Evolutionary conservation across 1,140 invertebrate species (phyloP), one percentile per base, ranked within the genome.

Genomic region (Drosophila mauritiana): DNA sequence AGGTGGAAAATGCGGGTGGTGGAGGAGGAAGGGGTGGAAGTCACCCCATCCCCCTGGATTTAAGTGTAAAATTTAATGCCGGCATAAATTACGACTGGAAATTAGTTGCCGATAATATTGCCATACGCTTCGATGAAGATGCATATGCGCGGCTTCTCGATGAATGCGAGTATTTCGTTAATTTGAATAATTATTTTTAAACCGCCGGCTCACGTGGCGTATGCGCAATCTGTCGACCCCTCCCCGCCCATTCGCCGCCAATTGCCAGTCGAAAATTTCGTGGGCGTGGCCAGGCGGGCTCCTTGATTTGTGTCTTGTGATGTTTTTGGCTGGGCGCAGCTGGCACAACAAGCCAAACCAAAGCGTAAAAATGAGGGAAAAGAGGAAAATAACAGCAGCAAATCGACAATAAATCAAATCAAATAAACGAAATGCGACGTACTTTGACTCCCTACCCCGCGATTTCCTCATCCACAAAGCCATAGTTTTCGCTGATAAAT

Each of bases 401-500:
- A 55, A 69, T 69, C 59, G 72, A 81, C 64, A 78, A 85, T 85
- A 85, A 85, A 78, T 85, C 78, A 85, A 82, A 82, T 52, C 48
- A 81, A 80, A 78, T 84, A 80, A 74, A 68, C 70, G 63, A 75
- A 79, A 83, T 78, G 76, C 76, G 80, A 78, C 69, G 78, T 68
- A 68, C 64, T 68, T 57, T 17, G 58, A 27, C 36, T 27, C 49
- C 11, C 11, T 34, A 2, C 22, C 13, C 37, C 10, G n/a, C 22
- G 1, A 46, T 4, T n/a, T 34, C 15, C n/a, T 17, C 15, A 11
- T 8, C 1, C 31, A 31, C 7, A 8, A 10, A 31, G 7, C 8
- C 8, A 59, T 31, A 63, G 59, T 62, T 64, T 20, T 25, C 36
- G 22, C 57, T 39, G 76, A 61, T 73, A 67, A 78, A 80, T 69